Percentiles rank a stretch among this genome's conserved stretches.
phyloP scores from a whole-genome alignment of 2,113 vertebrate genomes.

The Phalacrocorax pelagicus region DNA sequence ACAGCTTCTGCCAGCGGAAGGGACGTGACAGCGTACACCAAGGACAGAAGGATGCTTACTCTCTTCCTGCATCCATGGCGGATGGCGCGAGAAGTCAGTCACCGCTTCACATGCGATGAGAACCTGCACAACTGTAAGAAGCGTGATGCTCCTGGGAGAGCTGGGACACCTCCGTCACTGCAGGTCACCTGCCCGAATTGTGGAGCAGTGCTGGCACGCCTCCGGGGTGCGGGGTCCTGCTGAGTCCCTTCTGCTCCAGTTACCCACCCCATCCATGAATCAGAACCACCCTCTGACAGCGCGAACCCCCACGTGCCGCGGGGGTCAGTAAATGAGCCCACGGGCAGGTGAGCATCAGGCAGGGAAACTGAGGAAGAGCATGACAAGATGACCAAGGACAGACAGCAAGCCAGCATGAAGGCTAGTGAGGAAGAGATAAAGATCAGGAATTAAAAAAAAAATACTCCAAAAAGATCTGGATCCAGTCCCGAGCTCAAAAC shows the following conservation, averaged over 20 bases:
- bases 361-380: background rate
- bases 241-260: background rate
- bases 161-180: background rate
- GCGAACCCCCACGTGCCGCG: accelerated
- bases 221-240: accelerated
- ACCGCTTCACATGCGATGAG: background rate
- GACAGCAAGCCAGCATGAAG: background rate
- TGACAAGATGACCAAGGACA: background rate
- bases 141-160: accelerated
- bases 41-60: background rate
- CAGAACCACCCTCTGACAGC: background rate
- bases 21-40: accelerated
- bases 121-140: background rate
- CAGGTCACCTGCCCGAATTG: background rate
- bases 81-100: background rate
- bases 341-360: background rate
- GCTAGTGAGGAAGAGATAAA: background rate
- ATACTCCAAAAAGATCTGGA: background rate
- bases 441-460: background rate
- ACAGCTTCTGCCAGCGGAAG: background rate
- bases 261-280: too few relatives aligned
- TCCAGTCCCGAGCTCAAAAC: background rate
- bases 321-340: background rate
- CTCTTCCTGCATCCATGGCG: background rate
- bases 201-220: accelerated